These are phyloP conservation scores for Heliconius sara DNA, from an alignment of 2,888 invertebrate species.

Conservation along the genomic window DNA sequence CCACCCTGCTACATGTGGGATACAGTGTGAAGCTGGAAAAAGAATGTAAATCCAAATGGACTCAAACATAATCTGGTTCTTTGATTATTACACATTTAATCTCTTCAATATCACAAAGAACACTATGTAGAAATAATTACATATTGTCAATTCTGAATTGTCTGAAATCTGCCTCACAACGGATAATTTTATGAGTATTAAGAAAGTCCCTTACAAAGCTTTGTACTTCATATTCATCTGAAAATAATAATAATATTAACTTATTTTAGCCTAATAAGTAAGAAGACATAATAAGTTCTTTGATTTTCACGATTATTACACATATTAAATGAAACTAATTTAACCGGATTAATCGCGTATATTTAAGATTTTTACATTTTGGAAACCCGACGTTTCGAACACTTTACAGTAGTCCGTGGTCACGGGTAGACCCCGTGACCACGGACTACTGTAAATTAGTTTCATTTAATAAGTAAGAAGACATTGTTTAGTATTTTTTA, in stretches of 20 bases:
- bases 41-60: background rate
- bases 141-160: conserved; percentile 71
- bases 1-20: background rate
- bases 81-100: background rate
- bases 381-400: no score
- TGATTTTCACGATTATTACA: no score
- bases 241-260: conserved; percentile 56
- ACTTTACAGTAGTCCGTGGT: no score
- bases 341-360: no score
- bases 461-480: conserved; percentile 4
- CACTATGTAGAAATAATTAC: conserved; percentile 43
- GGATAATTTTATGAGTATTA: conserved; percentile 77
- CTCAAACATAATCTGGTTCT: no score
- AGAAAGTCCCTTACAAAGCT: conserved; percentile 81
- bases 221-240: conserved; percentile 81
- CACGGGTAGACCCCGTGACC: no score
- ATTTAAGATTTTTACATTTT: no score
- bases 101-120: background rate
- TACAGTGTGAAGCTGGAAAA: background rate
- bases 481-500: background rate
- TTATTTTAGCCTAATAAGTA: conserved; percentile 11
- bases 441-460: no score
- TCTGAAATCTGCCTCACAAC: conserved; percentile 80
- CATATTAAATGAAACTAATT: no score
- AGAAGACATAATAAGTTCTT: no score